A percentile compares a stretch with the other conserved stretches of the same genome.
Evolutionary conservation across 1,140 invertebrate genomes (phyloP).

Genomic region (Drusus annulatus): DNA sequence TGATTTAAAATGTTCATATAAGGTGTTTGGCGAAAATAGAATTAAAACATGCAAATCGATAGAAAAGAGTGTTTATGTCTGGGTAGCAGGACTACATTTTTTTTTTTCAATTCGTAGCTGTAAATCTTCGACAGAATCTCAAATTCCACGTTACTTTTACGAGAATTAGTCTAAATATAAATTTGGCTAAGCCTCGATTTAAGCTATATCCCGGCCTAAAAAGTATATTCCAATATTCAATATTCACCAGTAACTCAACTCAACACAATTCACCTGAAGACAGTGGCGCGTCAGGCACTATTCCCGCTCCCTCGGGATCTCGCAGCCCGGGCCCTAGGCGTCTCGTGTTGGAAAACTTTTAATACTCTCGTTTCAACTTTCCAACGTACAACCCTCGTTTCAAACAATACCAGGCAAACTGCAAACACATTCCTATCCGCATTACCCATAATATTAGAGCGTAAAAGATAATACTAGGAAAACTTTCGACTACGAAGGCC

Average conservation of each 20-base stretch:
- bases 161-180: too few relatives aligned
- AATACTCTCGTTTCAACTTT: conserved; percentile 38
- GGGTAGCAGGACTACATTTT: too few relatives aligned
- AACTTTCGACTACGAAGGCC: too few relatives aligned
- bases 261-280: conserved; percentile 14
- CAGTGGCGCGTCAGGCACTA: not conserved
- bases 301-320: not conserved
- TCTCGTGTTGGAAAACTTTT: conserved; percentile 18
- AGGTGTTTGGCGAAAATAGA: too few relatives aligned
- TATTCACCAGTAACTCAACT: not conserved
- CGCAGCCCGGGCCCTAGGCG: not conserved
- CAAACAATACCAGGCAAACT: conserved; percentile 6
- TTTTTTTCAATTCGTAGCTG: too few relatives aligned
- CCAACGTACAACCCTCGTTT: conserved; percentile 28
- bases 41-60: too few relatives aligned
- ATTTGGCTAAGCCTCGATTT: too few relatives aligned
- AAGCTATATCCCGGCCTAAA: too few relatives aligned
- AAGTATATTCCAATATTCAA: not conserved
- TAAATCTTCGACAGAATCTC: too few relatives aligned
- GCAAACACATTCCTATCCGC: not conserved
- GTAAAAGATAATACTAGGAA: not conserved
- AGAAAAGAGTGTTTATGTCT: too few relatives aligned
- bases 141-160: too few relatives aligned
- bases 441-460: not conserved
- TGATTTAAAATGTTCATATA: too few relatives aligned